Conservation (phyloP, 30 jellyfish, hydroid and myxozoan species). For the Hydra vulgaris region DNA sequence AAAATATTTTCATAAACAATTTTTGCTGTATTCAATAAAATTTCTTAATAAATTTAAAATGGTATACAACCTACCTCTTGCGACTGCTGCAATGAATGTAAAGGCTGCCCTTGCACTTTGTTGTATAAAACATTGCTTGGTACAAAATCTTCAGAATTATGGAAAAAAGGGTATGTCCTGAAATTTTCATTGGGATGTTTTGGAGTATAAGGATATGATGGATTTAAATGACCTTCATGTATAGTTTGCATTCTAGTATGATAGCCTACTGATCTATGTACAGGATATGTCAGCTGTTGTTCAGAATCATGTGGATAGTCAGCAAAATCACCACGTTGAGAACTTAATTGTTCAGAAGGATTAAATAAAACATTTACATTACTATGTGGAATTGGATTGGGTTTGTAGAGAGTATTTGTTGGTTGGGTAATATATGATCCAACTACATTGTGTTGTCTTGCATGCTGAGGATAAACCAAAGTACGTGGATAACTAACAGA, state of each 20-base stretch:
- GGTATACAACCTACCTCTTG: neutral
- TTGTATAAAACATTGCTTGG: neutral
- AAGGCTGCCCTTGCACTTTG: neutral
- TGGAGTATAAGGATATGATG: neutral
- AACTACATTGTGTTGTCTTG: neutral
- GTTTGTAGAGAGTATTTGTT: neutral
- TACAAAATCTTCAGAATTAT: neutral
- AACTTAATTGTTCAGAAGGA: neutral
- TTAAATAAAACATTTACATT: neutral
- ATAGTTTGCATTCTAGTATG: conserved; percentile 4
- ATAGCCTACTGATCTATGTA: neutral
- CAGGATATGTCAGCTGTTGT: neutral
- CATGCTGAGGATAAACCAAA: neutral
- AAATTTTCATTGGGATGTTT: neutral
- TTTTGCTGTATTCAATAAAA: too few relatives aligned
- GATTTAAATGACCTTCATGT: neutral
- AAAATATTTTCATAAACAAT: too few relatives aligned
- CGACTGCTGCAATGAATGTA: neutral
- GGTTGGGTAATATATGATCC: neutral
- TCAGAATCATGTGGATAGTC: conserved; percentile 8
- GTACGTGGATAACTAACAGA: neutral
- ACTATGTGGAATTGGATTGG: neutral
- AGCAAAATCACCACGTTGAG: neutral
- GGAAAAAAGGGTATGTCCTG: neutral
- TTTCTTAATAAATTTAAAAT: too few relatives aligned